Conservation (phyloP, 1,140 invertebrate species). For the Melipona quadrifasciata region DNA sequence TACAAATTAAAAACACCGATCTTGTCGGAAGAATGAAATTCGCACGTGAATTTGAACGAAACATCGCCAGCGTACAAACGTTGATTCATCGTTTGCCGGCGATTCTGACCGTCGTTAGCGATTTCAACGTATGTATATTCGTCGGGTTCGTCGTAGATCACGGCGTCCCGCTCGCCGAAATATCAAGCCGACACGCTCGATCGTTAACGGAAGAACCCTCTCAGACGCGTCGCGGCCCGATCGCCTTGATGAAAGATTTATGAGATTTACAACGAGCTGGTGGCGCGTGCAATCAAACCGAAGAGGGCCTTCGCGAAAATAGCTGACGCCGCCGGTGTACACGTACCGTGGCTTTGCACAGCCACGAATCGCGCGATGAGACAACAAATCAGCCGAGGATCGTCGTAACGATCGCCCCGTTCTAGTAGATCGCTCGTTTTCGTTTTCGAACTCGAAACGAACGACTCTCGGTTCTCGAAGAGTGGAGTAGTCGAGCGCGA, state of each 20-base stretch:
- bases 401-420: neutral
- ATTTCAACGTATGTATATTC: slow-evolving; percentile 41
- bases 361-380: slow-evolving; percentile 5
- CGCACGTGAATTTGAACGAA: too few species aligned
- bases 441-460: neutral
- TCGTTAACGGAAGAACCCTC: slow-evolving; percentile 59
- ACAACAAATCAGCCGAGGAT: slow-evolving; percentile 14
- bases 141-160: slow-evolving; percentile 46
- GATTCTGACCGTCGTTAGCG: slow-evolving; percentile 47
- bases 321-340: neutral
- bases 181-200: slow-evolving; percentile 53
- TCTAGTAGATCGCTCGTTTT: neutral
- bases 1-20: neutral
- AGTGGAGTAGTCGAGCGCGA: too few species aligned
- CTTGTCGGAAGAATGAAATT: neutral
- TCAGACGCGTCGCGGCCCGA: slow-evolving; percentile 38
- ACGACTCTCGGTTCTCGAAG: neutral
- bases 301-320: slow-evolving; percentile 16
- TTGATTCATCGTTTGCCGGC: slow-evolving; percentile 24
- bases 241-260: slow-evolving; percentile 45
- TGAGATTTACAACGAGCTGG: slow-evolving; percentile 36
- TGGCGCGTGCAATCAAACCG: slow-evolving; percentile 17
- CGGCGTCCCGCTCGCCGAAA: slow-evolving; percentile 28
- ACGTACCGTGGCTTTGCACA: too few species aligned
- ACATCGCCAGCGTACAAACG: neutral